A percentile compares a stretch with the other conserved stretches of the same genome.
Evolutionary conservation across 2,797 vertebrate genomes (phyloP).

Genomic region (Pterois miles): DNA sequence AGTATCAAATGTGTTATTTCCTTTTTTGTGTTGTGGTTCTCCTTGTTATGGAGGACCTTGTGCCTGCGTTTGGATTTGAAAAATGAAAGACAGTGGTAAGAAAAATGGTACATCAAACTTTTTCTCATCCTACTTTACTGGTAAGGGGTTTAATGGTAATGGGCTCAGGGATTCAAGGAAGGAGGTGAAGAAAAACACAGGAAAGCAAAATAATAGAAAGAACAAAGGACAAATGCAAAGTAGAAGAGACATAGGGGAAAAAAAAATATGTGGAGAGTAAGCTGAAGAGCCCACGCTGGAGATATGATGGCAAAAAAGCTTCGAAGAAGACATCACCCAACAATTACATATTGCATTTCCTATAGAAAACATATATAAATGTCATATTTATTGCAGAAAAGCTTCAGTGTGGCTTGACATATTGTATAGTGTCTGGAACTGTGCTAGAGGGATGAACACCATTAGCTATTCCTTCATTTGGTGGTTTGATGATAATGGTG

Average conservation of each 20-base stretch:
- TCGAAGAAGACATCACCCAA: not conserved
- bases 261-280: not conserved
- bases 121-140: not conserved
- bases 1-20: not conserved
- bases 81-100: constrained; percentile 5
- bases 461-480: too few relatives aligned
- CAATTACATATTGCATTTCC: not conserved
- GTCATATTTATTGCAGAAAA: not conserved
- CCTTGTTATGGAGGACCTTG: not conserved
- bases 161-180: not conserved
- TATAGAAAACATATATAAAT: not conserved
- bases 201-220: constrained; percentile 1
- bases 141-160: constrained; percentile 29
- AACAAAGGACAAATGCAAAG: constrained; percentile 9
- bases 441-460: not conserved
- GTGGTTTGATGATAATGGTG: not conserved
- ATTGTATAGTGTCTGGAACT: not conserved
- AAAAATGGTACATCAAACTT: not conserved
- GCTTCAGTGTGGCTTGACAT: not conserved
- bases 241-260: not conserved
- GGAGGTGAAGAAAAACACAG: constrained; percentile 4
- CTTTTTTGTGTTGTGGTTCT: not conserved
- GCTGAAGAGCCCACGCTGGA: not conserved
- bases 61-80: not conserved
- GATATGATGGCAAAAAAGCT: not conserved